Evolutionary conservation across 2,797 vertebrate genomes (phyloP).

Genomic region (Iguana delicatissima): DNA sequence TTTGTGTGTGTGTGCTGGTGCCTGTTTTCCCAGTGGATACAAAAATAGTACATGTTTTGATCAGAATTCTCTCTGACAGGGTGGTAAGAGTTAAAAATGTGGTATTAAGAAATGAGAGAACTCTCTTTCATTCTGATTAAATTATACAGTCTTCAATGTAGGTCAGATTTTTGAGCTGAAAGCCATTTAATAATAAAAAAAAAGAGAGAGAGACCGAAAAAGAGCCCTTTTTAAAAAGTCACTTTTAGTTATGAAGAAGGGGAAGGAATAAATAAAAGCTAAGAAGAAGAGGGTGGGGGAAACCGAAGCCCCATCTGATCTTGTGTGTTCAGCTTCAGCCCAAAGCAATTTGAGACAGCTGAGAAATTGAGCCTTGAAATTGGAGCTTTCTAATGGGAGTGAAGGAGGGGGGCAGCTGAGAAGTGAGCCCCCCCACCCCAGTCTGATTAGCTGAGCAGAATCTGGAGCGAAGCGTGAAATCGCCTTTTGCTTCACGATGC

Average conservation of each 20-base stretch:
- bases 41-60: constrained; percentile 23
- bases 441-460: constrained; percentile 30
- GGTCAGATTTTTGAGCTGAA: constrained; percentile 35
- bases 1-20: no score
- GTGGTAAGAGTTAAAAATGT: constrained; percentile 39
- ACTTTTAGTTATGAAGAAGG: constrained; percentile 16
- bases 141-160: constrained; percentile 47
- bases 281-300: background rate
- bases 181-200: constrained; percentile 21
- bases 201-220: background rate
- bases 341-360: constrained; percentile 32
- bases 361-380: constrained; percentile 41
- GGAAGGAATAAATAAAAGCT: constrained; percentile 26
- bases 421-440: background rate
- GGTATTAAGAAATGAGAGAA: constrained; percentile 12
- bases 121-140: constrained; percentile 43
- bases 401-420: background rate
- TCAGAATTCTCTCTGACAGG: background rate
- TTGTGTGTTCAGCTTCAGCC: constrained; percentile 28
- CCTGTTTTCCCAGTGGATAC: background rate
- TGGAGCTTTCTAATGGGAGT: constrained; percentile 36
- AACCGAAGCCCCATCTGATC: background rate
- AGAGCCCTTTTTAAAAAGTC: background rate
- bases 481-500: constrained; percentile 34
- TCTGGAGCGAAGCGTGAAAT: constrained; percentile 36